Evolutionary conservation across 2,113 vertebrate species (phyloP).

Genomic region (Callithrix jacchus): DNA sequence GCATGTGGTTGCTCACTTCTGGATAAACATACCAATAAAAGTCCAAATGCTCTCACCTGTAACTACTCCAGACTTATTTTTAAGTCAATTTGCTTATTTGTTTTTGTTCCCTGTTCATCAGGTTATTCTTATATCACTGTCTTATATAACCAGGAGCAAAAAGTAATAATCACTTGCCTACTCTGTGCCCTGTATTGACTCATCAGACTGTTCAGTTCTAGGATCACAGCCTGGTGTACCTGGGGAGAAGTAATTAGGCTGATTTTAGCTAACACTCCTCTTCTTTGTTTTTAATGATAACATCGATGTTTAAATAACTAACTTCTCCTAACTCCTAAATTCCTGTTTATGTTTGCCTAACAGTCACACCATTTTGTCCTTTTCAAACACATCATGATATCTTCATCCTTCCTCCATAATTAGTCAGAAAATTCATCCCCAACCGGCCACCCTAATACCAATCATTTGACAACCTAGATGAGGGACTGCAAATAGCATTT

Average conservation of each 20-base stretch:
- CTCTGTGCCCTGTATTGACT: background rate
- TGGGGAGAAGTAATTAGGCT: constrained; percentile 4
- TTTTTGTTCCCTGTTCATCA: background rate
- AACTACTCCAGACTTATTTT: background rate
- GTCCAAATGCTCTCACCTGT: background rate
- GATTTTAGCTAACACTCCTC: background rate
- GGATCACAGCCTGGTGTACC: background rate
- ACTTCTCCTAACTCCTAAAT: constrained; percentile 17
- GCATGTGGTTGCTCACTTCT: background rate
- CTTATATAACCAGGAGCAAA: constrained; percentile 6
- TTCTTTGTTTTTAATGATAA: constrained; percentile 12
- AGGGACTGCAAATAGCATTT: background rate
- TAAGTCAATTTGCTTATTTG: background rate
- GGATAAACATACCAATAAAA: background rate
- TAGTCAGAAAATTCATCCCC: background rate
- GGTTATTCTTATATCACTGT: background rate
- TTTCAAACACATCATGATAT: background rate
- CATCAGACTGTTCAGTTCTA: background rate
- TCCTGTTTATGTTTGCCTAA: background rate
- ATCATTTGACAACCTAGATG: background rate
- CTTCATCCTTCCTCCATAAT: background rate
- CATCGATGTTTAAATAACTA: constrained; percentile 11
- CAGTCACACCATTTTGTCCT: background rate
- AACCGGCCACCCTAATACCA: background rate
- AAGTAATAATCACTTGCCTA: background rate